Percentiles rank a stretch among this genome's conserved stretches.
These are phyloP conservation scores for Aphodius granarius DNA, from an alignment of 2,888 invertebrate species.

Conservation along the genomic window DNA sequence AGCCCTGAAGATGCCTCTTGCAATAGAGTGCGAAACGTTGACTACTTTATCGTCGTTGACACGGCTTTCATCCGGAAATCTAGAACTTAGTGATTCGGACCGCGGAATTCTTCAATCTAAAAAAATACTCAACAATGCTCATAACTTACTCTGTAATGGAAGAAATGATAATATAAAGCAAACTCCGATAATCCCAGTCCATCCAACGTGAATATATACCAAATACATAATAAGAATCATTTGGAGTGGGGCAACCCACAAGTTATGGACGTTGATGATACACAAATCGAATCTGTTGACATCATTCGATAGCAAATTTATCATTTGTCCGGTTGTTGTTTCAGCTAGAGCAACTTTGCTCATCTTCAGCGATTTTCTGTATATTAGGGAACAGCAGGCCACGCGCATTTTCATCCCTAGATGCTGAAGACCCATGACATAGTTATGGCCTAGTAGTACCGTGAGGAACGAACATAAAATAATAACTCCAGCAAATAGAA, in stretches of 20 bases:
- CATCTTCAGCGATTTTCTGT: conserved; percentile 69
- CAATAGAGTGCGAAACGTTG: too few relatives aligned
- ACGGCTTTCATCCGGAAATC: too few relatives aligned
- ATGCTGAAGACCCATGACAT: conserved; percentile 80
- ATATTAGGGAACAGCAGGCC: conserved; percentile 80
- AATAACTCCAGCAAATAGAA: conserved; percentile 74
- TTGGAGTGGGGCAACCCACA: conserved; percentile 80
- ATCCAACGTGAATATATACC: conserved; percentile 62
- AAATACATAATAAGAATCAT: conserved; percentile 71
- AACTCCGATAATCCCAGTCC: conserved; percentile 59
- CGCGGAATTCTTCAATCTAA: too few relatives aligned
- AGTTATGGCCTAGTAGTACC: conserved; percentile 70
- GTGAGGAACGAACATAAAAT: conserved; percentile 71
- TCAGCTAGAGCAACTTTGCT: conserved; percentile 82
- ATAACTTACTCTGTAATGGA: conserved; percentile 53
- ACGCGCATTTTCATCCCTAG: conserved; percentile 84
- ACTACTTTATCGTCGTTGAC: too few relatives aligned
- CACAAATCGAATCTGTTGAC: conserved; percentile 84
- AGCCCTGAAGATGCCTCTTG: too few relatives aligned
- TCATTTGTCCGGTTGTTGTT: conserved; percentile 69
- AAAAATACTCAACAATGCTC: too few relatives aligned
- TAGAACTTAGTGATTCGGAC: too few relatives aligned
- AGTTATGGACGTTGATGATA: conserved; percentile 75
- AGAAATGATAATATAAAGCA: conserved; percentile 55
- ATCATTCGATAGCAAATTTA: conserved; percentile 74